Evolutionary conservation across 2,888 invertebrate genomes (phyloP), one percentile per base, ranked within the genome.

Genomic region (Plagodis pulveraria): DNA sequence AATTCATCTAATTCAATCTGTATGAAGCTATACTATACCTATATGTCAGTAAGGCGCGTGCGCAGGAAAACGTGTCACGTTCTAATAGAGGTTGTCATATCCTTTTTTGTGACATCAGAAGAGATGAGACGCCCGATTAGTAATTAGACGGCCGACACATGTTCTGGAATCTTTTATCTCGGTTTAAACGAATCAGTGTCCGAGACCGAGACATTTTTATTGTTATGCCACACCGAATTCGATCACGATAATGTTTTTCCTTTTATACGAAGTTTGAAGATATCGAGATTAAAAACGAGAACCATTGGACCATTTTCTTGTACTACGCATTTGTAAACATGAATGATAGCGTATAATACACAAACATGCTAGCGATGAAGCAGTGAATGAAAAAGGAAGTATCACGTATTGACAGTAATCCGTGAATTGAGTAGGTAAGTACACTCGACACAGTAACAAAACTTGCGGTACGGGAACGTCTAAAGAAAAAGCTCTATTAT

Each of bases 131-230:
- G 77, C 73, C 80, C 84, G 91, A 92, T 92, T 87, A 88, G 85
- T 90, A 91, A 91, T 91, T 91, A 90, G 87, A 85, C 82, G 83
- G 83, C 80, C 78, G 88, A 91, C 91, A 90, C 90, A 85, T 90
- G 90, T 91, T 89, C 84, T 80, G 71, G 78, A 75, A 73, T 82
- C 80, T 81, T 88, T 90, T 84, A 89, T 87, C 86, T 85, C 77
- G 76, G 80, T 73, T 82, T 81, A 76, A 79, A 70, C 83, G 48
- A 43, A 48, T 89, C 85, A 34, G 47, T 42, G 86, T 90, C 86
- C 87, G 63, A 72, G 69, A 68, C 70, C 72, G 72, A 70, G 65
- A 73, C 72, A 66, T 76, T 80, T 87, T 84, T 82, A 81, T 83
- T 77, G 74, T 70, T 72, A 58, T 63, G 60, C 63, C 68, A 69